A percentile compares a stretch with the other conserved stretches of the same genome.
phyloP scores from a whole-genome alignment of 2,888 invertebrate genomes.

The Diarsia rubi region DNA sequence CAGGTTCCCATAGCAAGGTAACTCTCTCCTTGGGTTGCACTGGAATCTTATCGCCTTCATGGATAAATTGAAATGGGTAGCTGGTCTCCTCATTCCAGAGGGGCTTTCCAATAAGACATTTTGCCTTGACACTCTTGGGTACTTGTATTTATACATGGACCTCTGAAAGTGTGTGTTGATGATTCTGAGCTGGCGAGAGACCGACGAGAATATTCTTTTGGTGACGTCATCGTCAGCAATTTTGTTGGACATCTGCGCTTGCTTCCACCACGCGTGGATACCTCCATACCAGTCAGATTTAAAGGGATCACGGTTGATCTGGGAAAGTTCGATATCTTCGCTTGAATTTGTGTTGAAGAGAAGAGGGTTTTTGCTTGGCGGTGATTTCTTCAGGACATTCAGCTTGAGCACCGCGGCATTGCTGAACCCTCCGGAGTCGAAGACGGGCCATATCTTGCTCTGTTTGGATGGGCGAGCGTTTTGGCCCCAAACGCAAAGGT shows the following conservation, averaged over 20 bases:
- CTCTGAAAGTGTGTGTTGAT: conserved; percentile 86
- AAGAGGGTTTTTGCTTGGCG: conserved; percentile 77
- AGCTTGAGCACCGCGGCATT: conserved; percentile 77
- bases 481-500: conserved; percentile 80
- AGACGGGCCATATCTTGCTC: conserved; percentile 88
- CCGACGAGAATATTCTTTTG: conserved; percentile 84
- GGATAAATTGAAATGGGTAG: conserved; percentile 80
- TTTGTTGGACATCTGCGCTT: conserved; percentile 78
- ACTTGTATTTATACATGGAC: conserved; percentile 85
- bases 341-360: conserved; percentile 70
- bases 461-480: conserved; percentile 81
- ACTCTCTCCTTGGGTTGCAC: conserved; percentile 81
- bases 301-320: conserved; percentile 70
- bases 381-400: conserved; percentile 75
- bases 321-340: conserved; percentile 64
- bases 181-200: conserved; percentile 84
- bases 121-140: conserved; percentile 85
- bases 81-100: conserved; percentile 76
- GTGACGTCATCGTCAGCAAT: conserved; percentile 82
- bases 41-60: conserved; percentile 86
- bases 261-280: conserved; percentile 81
- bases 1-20: conserved; percentile 88
- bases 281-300: conserved; percentile 81
- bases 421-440: conserved; percentile 88
- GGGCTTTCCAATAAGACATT: conserved; percentile 84